Conservation (phyloP, 2,797 vertebrate species). For the Calcarius lapponicus region DNA sequence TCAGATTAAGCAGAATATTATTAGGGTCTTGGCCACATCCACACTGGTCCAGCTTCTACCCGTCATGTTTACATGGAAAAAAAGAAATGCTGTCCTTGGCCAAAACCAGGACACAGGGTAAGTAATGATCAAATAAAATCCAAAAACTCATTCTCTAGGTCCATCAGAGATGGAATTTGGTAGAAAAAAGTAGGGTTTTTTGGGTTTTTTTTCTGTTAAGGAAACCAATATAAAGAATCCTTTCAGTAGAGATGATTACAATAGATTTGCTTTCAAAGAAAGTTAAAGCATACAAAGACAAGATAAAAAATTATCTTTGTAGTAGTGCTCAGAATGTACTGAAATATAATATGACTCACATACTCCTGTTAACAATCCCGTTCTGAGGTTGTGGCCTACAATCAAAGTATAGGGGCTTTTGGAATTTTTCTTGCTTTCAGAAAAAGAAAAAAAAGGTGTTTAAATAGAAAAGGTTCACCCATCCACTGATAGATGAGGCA, state of each 20-base stretch:
- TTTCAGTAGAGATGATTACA: not conserved
- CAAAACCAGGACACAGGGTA: not conserved
- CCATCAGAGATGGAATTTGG: not conserved
- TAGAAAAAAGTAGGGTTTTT: not conserved
- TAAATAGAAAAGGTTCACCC: not conserved
- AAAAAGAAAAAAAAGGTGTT: not conserved
- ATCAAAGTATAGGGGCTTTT: accelerated
- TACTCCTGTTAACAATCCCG: not conserved
- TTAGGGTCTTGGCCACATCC: not conserved
- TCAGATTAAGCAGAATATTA: not conserved
- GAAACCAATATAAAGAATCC: not conserved
- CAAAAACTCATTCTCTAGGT: not conserved
- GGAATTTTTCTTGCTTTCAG: not conserved
- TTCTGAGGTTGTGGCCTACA: not conserved
- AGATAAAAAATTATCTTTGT: not conserved
- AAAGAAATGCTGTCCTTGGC: not conserved
- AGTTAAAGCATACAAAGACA: not conserved
- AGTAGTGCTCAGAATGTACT: not conserved
- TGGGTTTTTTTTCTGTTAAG: not conserved
- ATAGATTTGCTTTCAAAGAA: not conserved
- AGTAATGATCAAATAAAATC: not conserved
- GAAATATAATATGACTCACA: not conserved
- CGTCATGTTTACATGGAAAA: not conserved
- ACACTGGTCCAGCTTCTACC: not conserved
- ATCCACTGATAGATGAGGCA: not conserved